These are phyloP conservation scores for Gnathonemus echidnorhynchus DNA, from an alignment of 2,113 vertebrate species.

Conservation along the genomic window DNA sequence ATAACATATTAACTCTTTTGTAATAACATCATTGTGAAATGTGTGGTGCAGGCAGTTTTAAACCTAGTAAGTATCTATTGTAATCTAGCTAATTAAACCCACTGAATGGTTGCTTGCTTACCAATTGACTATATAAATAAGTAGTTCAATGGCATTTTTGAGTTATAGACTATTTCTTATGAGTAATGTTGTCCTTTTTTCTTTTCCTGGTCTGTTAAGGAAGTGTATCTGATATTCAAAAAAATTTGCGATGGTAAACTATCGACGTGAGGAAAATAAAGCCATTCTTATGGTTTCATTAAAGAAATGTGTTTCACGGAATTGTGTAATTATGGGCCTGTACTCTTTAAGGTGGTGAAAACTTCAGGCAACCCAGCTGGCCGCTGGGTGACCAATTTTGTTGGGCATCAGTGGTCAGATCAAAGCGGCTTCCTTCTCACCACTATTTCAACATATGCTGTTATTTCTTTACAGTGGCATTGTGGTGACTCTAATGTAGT, in stretches of 20 bases:
- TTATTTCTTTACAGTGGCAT: background rate
- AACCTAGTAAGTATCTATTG: background rate
- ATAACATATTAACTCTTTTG: background rate
- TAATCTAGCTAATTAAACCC: background rate
- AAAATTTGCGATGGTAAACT: background rate
- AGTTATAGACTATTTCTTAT: background rate
- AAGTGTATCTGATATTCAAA: background rate
- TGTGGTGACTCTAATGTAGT: background rate
- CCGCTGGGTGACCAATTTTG: background rate
- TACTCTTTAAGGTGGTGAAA: background rate
- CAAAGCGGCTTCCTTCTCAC: background rate
- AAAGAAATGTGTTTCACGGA: background rate
- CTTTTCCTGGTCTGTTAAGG: background rate
- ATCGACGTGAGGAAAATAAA: background rate
- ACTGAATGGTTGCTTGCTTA: background rate
- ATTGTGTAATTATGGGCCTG: background rate
- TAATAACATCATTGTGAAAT: background rate
- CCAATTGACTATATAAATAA: background rate
- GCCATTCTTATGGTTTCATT: background rate
- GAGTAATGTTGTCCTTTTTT: background rate
- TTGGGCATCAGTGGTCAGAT: background rate
- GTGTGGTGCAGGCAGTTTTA: background rate
- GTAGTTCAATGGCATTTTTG: background rate
- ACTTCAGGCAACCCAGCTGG: background rate
- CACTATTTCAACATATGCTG: constrained; percentile 3